A percentile compares a stretch with the other conserved stretches of the same genome.
phyloP scores from a whole-genome alignment of 2,797 vertebrate species.

The Molossus alvarezi region DNA sequence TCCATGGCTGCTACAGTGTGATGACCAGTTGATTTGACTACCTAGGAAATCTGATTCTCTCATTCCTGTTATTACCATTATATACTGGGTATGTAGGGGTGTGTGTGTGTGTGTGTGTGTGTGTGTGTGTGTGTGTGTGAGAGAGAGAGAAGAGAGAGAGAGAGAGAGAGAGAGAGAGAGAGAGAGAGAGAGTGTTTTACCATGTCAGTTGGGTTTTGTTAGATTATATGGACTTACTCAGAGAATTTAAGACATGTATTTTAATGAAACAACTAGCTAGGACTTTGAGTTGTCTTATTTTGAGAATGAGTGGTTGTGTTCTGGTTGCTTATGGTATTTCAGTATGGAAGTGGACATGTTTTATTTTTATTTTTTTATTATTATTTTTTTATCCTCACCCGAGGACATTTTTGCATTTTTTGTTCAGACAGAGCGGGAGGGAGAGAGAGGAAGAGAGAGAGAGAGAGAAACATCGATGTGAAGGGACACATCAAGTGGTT shows the following conservation, averaged over 20 bases:
- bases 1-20: neutral
- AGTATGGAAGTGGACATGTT: neutral
- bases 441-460: too few relatives aligned
- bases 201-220: constrained; percentile 3
- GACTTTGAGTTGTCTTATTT: constrained; percentile 12
- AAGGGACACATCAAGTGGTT: too few relatives aligned
- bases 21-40: neutral
- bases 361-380: too few relatives aligned
- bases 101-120: neutral
- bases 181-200: neutral
- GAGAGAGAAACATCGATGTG: too few relatives aligned
- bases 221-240: neutral
- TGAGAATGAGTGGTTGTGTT: constrained; percentile 22
- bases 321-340: neutral
- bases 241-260: constrained; percentile 5
- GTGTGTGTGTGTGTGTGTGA: neutral
- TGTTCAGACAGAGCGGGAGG: too few relatives aligned
- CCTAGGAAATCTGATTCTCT: neutral
- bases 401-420: too few relatives aligned
- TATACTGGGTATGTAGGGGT: neutral
- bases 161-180: neutral
- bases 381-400: too few relatives aligned
- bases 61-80: neutral
- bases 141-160: neutral
- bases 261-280: neutral